A percentile compares a stretch with the other conserved stretches of the same genome.
Evolutionary conservation across 2,797 vertebrate species (phyloP).

Genomic region (Anisognathus igniventris): DNA sequence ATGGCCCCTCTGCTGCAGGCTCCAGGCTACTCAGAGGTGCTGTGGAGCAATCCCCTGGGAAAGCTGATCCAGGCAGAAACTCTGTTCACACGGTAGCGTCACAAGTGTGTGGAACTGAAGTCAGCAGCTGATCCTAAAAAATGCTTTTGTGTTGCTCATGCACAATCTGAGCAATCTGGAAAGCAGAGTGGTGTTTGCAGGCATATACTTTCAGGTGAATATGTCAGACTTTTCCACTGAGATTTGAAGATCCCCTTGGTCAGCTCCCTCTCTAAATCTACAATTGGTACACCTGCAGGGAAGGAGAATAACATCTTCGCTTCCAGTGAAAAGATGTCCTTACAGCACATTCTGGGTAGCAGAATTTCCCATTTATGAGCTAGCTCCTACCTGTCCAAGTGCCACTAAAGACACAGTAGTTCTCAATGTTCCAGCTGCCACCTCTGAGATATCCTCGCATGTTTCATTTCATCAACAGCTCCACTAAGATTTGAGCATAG

Average conservation of each 20-base stretch:
- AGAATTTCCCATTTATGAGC: background rate
- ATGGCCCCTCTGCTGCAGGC: fast-evolving
- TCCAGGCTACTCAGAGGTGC: background rate
- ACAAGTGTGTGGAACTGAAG: background rate
- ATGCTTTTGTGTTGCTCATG: background rate
- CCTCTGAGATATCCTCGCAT: background rate
- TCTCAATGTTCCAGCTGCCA: background rate
- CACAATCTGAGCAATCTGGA: background rate
- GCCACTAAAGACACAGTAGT: background rate
- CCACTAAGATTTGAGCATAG: background rate
- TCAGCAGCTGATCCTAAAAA: background rate
- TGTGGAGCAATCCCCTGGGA: fast-evolving
- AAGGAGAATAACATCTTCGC: background rate
- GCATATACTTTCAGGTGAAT: background rate
- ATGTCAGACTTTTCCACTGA: background rate
- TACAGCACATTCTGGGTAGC: background rate
- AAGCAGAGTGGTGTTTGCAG: background rate
- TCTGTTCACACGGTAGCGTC: background rate
- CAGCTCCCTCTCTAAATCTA: background rate
- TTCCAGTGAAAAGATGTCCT: background rate
- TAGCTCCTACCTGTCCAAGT: background rate
- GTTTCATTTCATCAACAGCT: background rate
- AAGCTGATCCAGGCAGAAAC: background rate
- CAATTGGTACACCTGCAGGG: fast-evolving
- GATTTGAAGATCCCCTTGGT: background rate